Percentiles rank a stretch among this genome's conserved stretches.
phyloP scores from a whole-genome alignment of 2,113 vertebrate genomes.

The Notothenia coriiceps region DNA sequence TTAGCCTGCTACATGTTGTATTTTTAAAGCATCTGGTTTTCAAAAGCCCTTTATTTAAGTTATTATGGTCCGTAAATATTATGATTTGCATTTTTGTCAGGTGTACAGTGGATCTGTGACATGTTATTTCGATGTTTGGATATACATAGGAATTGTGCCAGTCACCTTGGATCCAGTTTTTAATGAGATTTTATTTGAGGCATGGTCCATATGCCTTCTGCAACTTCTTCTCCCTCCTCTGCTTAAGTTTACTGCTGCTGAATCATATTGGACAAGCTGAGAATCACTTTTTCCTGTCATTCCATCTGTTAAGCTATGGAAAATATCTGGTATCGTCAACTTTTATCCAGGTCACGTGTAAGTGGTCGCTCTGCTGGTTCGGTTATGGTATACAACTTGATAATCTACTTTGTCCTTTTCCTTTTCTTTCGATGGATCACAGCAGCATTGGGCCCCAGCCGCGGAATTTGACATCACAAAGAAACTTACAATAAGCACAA shows the following conservation, averaged over 20 bases:
- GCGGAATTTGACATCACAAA: neutral
- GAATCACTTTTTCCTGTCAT: slow-evolving; percentile 24
- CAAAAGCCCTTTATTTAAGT: slow-evolving; percentile 76
- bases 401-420: slow-evolving; percentile 22
- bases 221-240: slow-evolving; percentile 52
- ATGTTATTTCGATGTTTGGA: slow-evolving; percentile 48
- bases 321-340: slow-evolving; percentile 48
- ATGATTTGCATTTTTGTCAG: slow-evolving; percentile 57
- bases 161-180: slow-evolving; percentile 34
- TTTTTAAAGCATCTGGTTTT: slow-evolving; percentile 65
- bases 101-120: slow-evolving; percentile 60
- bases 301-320: slow-evolving; percentile 46
- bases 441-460: slow-evolving; percentile 29
- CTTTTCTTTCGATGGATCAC: slow-evolving; percentile 43
- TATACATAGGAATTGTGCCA: slow-evolving; percentile 31
- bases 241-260: slow-evolving; percentile 43
- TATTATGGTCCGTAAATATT: slow-evolving; percentile 73
- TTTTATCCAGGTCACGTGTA: slow-evolving; percentile 53
- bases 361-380: slow-evolving; percentile 50
- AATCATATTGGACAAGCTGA: slow-evolving; percentile 19
- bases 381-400: slow-evolving; percentile 51
- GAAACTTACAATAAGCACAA: too few relatives aligned
- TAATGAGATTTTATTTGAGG: slow-evolving; percentile 43
- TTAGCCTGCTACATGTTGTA: slow-evolving; percentile 65
- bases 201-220: slow-evolving; percentile 29